Base-by-base conservation (phyloP, 2,113 vertebrate species). In the Hippocampus guttulatus region DNA sequence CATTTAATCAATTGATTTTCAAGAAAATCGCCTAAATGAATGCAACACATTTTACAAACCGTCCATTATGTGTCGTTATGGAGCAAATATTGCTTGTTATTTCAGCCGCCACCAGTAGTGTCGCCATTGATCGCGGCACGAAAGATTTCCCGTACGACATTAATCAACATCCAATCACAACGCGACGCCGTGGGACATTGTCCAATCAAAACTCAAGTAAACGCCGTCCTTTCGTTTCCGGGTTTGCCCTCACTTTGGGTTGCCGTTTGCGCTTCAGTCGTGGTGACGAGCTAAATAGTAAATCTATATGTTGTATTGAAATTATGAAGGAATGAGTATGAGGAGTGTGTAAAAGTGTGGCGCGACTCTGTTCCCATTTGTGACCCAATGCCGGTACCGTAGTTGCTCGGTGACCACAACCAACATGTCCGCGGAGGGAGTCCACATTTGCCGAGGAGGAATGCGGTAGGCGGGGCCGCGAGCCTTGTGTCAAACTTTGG, bases 401-500 rank as follows among this genome's bases (percentile, higher is more conserved):
- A 64, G 40, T 23, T 25, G 41, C 8, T 8, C 25, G 3, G 7
- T 47, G 64, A 45, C 76, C 85, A 77, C 89, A 85, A 81, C 61
- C 89, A 89, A 90, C 8, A 92, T 91, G 92, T 82, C 90, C 78
- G 84, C 73, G 68, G 33, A 20, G 47, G 57, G 65, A 74, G 60
- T 74, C 75, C 90, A 85, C 80, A 69, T 86, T 79, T 41, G 78
- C 80, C 84, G 69, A 69, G 78, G 47, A 85, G 88, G 88, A 88
- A 91, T 91, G 89, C 81, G 81, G 91, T 90, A 86, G 92, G 92
- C 92, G 92, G 90, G 91, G 91, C 85, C 70, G 86, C 79, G 73
- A 78, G 78, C 84, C 90, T 91, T 70, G 90, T 92, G 90, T 89
- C 90, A 93, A 93, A 93, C 89, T 93, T 93, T 92, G 91, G 91